A percentile compares a stretch with the other conserved stretches of the same genome.
phyloP scores from a whole-genome alignment of 2,797 vertebrate species.

The Malurus splendens region DNA sequence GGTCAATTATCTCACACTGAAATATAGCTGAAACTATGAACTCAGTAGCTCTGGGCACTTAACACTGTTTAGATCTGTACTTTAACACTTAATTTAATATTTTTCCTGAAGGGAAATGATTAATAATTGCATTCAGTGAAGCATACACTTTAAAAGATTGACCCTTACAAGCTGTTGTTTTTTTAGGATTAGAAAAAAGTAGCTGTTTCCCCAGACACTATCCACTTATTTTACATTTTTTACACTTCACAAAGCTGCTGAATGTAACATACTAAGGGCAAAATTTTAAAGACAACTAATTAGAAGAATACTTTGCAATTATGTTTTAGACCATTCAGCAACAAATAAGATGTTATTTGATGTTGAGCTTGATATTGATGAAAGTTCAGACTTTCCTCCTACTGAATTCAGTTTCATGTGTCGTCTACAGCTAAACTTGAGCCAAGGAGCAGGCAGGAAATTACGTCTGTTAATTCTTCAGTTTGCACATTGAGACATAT shows the following conservation, averaged over 20 bases:
- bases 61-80: conserved; percentile 71
- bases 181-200: conserved; percentile 61
- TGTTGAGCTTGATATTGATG: not conserved
- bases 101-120: conserved; percentile 74
- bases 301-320: conserved; percentile 46
- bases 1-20: conserved; percentile 68
- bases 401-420: not conserved
- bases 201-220: conserved; percentile 42
- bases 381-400: not conserved
- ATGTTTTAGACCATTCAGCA: conserved; percentile 18
- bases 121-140: conserved; percentile 73
- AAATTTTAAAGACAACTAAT: conserved; percentile 64
- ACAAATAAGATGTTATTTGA: conserved; percentile 29
- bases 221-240: conserved; percentile 46
- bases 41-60: conserved; percentile 59
- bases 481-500: not conserved
- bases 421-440: not conserved
- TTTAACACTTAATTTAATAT: conserved; percentile 76
- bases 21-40: conserved; percentile 60
- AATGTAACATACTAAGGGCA: conserved; percentile 38
- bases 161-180: conserved; percentile 66
- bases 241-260: conserved; percentile 48
- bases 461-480: not conserved
- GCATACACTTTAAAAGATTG: conserved; percentile 69
- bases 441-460: not conserved